Evolutionary conservation across 2,113 vertebrate species (phyloP).

Genomic region (Xenopus laevis): DNA sequence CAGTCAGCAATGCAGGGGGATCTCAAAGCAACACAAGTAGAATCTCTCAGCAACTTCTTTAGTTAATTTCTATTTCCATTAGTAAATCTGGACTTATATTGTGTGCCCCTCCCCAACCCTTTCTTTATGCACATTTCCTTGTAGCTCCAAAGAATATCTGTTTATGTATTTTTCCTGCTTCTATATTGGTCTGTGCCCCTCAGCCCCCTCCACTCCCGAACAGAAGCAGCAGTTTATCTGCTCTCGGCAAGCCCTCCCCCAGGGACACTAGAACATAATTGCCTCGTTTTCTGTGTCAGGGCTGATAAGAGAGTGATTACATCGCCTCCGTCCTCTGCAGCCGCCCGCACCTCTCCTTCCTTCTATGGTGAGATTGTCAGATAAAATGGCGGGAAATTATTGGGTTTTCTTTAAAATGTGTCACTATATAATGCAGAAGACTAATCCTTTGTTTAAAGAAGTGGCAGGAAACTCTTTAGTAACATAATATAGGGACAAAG

Average conservation of each 20-base stretch:
- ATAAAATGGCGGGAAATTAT: background rate
- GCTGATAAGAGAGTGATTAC: constrained; percentile 60
- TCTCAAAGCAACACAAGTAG: too few relatives aligned
- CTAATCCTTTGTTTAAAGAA: too few relatives aligned
- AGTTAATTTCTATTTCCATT: too few relatives aligned
- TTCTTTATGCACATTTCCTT: background rate
- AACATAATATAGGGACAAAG: too few relatives aligned
- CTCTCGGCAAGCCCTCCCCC: constrained; percentile 47
- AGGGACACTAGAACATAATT: constrained; percentile 59
- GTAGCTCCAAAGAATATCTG: background rate
- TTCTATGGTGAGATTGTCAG: background rate
- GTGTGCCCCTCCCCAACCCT: too few relatives aligned
- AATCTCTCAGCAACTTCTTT: too few relatives aligned
- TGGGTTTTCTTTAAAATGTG: too few relatives aligned
- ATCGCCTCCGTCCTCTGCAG: background rate
- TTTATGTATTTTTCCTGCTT: background rate
- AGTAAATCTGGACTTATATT: too few relatives aligned
- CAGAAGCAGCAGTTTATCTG: constrained; percentile 52
- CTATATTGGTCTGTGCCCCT: background rate
- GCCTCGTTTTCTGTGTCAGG: constrained; percentile 63
- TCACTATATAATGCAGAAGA: too few relatives aligned
- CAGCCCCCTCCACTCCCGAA: background rate
- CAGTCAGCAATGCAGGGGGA: too few relatives aligned
- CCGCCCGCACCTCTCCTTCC: background rate
- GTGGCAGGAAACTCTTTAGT: too few relatives aligned